Evolutionary conservation across 2,113 vertebrate species (phyloP).

Genomic region (Butorides virescens): DNA sequence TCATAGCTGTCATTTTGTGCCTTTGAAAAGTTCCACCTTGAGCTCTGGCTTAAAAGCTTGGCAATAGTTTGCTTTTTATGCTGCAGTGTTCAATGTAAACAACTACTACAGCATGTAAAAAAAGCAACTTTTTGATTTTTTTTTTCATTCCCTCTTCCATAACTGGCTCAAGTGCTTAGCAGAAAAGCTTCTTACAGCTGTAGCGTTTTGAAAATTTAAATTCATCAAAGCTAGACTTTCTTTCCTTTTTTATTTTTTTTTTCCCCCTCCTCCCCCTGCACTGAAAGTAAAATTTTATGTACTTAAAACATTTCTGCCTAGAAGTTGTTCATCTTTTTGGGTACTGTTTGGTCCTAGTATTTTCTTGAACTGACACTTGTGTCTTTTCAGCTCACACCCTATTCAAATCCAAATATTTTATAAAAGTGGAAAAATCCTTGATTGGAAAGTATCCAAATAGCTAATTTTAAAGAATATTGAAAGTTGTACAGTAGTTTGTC

Average conservation of each 20-base stretch:
- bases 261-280: conserved; percentile 6
- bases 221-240: background rate
- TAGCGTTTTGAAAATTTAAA: conserved; percentile 12
- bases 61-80: conserved; percentile 11
- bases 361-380: conserved; percentile 64
- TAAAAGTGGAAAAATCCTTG: conserved; percentile 57
- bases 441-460: conserved; percentile 48
- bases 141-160: background rate
- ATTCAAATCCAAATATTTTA: conserved; percentile 61
- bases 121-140: background rate
- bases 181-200: conserved; percentile 33
- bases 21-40: background rate
- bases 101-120: background rate
- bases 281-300: conserved; percentile 37
- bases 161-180: conserved; percentile 36
- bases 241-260: background rate
- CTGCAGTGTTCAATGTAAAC: background rate
- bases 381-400: conserved; percentile 60
- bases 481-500: conserved; percentile 65
- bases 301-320: conserved; percentile 63
- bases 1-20: background rate
- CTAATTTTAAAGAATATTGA: conserved; percentile 59
- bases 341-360: conserved; percentile 66
- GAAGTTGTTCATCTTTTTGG: conserved; percentile 47
- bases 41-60: background rate